Evolutionary conservation across 2,888 invertebrate species (phyloP).

Genomic region (Ormyrus thymus): DNA sequence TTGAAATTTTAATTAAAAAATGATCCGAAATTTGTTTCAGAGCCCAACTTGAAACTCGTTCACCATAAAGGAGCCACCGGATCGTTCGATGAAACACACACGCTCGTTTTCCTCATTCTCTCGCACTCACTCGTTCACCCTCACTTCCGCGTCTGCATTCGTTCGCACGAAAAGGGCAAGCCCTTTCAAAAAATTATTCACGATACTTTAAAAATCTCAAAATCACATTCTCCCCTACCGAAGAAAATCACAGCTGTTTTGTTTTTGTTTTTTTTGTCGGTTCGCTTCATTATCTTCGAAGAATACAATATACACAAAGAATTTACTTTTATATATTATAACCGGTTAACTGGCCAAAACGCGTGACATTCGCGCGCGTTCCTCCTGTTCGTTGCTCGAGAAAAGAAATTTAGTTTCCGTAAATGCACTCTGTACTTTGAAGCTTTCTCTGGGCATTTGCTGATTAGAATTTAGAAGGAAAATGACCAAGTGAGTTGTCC

Average conservation of each 20-base stretch:
- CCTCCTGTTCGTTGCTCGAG: background rate
- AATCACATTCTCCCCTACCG: conserved; percentile 54
- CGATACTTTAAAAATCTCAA: conserved; percentile 38
- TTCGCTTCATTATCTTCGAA: conserved; percentile 53
- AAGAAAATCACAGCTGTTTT: conserved; percentile 71
- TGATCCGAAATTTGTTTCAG: background rate
- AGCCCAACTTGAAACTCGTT: conserved; percentile 21
- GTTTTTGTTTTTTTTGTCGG: conserved; percentile 54
- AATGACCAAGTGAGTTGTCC: too few species aligned
- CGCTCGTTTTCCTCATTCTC: too few species aligned
- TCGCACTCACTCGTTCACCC: conserved; percentile 12
- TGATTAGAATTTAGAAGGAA: too few species aligned
- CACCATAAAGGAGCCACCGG: conserved; percentile 45
- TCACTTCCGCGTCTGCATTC: background rate
- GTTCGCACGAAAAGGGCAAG: background rate
- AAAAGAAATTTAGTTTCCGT: too few species aligned
- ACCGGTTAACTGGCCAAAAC: conserved; percentile 41
- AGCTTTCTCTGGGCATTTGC: too few species aligned
- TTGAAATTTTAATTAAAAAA: conserved; percentile 2
- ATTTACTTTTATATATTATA: conserved; percentile 17
- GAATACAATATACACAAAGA: conserved; percentile 63
- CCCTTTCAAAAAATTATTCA: background rate
- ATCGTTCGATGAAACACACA: conserved; percentile 23
- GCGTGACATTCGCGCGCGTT: conserved; percentile 25
- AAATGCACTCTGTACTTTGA: background rate